Evolutionary conservation across 2,113 vertebrate genomes (phyloP).

Genomic region (Gopherus flavomarginatus): DNA sequence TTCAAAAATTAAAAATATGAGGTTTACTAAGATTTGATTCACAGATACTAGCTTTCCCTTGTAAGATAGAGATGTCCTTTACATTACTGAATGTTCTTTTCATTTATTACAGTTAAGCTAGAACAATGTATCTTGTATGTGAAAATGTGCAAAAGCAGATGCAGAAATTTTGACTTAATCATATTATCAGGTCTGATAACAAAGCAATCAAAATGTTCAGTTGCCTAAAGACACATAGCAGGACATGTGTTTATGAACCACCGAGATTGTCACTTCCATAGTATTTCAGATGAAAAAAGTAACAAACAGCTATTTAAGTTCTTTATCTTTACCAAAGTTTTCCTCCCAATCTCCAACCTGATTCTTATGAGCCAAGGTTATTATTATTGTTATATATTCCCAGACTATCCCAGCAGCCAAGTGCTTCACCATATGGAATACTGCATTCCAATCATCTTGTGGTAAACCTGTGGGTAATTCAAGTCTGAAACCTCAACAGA

Average conservation of each 20-base stretch:
- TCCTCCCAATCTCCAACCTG: constrained; percentile 1
- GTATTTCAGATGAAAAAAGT: constrained; percentile 1
- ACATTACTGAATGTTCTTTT: not conserved
- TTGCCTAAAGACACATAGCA: constrained; percentile 47
- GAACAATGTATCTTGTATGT: constrained; percentile 4
- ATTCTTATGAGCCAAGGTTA: constrained; percentile 15
- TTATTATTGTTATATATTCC: constrained; percentile 16
- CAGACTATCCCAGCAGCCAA: constrained; percentile 42
- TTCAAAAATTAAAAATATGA: constrained; percentile 27
- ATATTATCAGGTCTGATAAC: constrained; percentile 22
- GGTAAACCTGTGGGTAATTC: constrained; percentile 25
- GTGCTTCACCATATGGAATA: constrained; percentile 3
- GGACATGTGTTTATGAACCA: constrained; percentile 16
- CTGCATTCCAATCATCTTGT: constrained; percentile 17
- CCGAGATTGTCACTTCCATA: constrained; percentile 5
- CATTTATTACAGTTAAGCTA: constrained; percentile 15
- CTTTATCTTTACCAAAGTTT: constrained; percentile 12
- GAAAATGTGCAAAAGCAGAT: constrained; percentile 35
- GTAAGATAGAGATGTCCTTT: constrained; percentile 16
- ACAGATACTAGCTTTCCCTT: constrained; percentile 23
- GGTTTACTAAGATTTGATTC: not conserved
- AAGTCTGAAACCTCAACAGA: constrained; percentile 28
- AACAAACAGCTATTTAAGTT: not conserved
- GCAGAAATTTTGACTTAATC: constrained; percentile 47
- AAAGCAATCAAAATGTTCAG: constrained; percentile 44